phyloP scores from a whole-genome alignment of 2,113 vertebrate genomes.

The Microcebus griseorufus region DNA sequence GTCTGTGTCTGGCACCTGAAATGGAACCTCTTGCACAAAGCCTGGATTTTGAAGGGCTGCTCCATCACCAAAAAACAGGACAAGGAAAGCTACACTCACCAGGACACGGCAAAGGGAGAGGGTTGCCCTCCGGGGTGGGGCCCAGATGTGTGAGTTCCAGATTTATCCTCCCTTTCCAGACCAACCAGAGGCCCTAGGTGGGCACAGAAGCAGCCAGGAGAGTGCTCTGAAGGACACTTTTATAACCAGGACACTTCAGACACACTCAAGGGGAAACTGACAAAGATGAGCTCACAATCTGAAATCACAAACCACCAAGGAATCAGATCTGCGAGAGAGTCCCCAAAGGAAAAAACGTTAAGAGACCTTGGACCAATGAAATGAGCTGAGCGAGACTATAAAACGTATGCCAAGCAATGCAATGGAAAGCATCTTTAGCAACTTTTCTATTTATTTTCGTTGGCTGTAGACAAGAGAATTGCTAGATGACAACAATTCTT shows the following conservation, averaged over 20 bases:
- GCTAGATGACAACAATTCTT: background rate
- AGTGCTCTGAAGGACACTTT: background rate
- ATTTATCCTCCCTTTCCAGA: background rate
- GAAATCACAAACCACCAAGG: background rate
- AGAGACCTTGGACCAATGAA: background rate
- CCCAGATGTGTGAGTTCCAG: background rate
- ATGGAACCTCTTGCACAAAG: accelerated
- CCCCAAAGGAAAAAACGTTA: background rate
- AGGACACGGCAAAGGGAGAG: background rate
- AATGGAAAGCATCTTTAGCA: accelerated
- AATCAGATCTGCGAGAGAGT: background rate
- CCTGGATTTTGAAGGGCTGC: background rate
- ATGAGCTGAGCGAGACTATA: accelerated
- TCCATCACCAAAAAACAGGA: background rate
- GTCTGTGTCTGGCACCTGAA: accelerated
- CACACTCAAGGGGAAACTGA: background rate
- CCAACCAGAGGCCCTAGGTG: background rate
- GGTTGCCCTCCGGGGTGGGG: background rate
- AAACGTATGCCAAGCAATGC: background rate
- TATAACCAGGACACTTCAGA: background rate
- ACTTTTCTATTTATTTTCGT: background rate
- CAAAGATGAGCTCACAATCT: background rate
- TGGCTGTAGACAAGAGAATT: background rate
- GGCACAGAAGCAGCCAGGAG: background rate
- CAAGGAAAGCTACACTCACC: background rate